Base-by-base conservation (phyloP, 2,888 invertebrate genomes). In the Plebejus anna region DNA sequence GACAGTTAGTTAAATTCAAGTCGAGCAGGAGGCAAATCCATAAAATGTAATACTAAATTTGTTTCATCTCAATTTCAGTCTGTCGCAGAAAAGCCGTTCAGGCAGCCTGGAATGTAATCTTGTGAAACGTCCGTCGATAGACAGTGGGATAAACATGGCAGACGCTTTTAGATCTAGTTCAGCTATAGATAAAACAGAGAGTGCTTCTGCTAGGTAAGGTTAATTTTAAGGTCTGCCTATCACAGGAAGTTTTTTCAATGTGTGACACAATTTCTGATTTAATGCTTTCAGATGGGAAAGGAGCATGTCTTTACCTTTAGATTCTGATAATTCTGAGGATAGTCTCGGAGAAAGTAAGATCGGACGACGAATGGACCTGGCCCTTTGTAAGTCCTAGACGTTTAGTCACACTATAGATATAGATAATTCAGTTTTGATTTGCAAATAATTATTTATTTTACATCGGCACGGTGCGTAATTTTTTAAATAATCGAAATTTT, bases 281-380 rank as follows among this genome's bases (percentile, higher is more conserved):
- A 9, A 76, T 76, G 32, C 36, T 90, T 90, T 78, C 90, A 96
- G 96, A 85, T 95, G 95, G 92, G 96, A 96, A 88, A 90, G 96
- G 82, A 96, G 96, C 85, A 96, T 96, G 95, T 96, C 96, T 7
- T 88, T 96, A 77, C 96, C 96, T 57, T 87, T 96, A 82, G 92
- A 94, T 81, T 87, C 91, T 79, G 90, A 94, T 80, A 92, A 87
- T 2, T 91, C 91, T 4, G 92, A 91, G 82, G 94, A 91, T 81
- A 93, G 91, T 82, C 87, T 90, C 47, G 88, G 91, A 4, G 94
- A 94, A 78, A 83, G 87, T 71, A 93, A 93, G 83, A 86, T 94
- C 79, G 94, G 95, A 80, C 94, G 97, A 82, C 96, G 97, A 89
- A 97, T 97, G 96, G 97, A 97, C 86, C 96, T 97, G 88, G 96